phyloP scores from a whole-genome alignment of 2,797 vertebrate genomes.

The Schizothorax lantsangensis region DNA sequence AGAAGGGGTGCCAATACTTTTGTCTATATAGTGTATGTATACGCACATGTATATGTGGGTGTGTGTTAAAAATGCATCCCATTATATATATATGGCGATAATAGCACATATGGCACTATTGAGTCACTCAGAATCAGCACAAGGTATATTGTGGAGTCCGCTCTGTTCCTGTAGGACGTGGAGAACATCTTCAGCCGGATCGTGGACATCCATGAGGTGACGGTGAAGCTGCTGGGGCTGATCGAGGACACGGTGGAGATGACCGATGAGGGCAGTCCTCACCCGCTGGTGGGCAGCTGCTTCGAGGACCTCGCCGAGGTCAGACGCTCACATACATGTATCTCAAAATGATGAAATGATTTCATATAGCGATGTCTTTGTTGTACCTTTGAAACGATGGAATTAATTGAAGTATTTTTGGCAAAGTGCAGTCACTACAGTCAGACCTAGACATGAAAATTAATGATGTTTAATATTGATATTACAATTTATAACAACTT shows the following conservation, averaged over 20 bases:
- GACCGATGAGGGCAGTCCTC: conserved; percentile 96
- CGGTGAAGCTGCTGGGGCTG: conserved; percentile 91
- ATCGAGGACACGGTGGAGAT: conserved; percentile 98
- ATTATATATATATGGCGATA: too few species aligned
- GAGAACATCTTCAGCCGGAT: conserved; percentile 97
- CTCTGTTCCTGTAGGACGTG: conserved; percentile 82
- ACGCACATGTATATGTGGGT: too few species aligned
- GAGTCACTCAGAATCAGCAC: too few species aligned
- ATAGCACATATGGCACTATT: too few species aligned
- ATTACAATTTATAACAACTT: too few species aligned
- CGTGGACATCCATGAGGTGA: conserved; percentile 95
- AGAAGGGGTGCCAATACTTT: too few species aligned
- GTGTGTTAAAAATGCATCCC: too few species aligned
- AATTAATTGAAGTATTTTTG: too few species aligned
- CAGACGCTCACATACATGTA: conserved; percentile 44
- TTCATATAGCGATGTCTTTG: too few species aligned
- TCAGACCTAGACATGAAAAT: neutral
- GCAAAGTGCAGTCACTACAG: neutral
- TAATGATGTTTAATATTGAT: neutral
- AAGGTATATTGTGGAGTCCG: too few species aligned
- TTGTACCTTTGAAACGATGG: neutral
- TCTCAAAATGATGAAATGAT: too few species aligned
- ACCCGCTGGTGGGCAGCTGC: conserved; percentile 95
- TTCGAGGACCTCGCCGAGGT: conserved; percentile 98
- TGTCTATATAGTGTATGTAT: too few species aligned